A percentile compares a stretch with the other conserved stretches of the same genome.
Conservation (phyloP, 2,113 vertebrate genomes). For the Montifringilla adamsi region DNA sequence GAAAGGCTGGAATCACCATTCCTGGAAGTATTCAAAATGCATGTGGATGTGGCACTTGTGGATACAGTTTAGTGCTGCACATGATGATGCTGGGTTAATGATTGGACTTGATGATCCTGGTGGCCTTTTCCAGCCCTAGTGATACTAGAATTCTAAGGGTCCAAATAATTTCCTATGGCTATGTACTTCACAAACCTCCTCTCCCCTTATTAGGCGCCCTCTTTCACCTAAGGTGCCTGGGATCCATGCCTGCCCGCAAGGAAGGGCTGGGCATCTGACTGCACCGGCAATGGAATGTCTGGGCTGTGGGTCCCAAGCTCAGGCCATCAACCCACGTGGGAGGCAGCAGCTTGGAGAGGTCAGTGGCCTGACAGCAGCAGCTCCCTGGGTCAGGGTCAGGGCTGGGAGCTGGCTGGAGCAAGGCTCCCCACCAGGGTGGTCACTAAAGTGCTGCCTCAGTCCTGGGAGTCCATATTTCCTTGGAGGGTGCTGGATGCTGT, state of each 20-base stretch:
- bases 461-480: neutral
- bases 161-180: neutral
- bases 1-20: neutral
- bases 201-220: neutral
- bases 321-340: accelerated
- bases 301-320: neutral
- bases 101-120: neutral
- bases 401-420: neutral
- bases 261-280: neutral
- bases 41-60: neutral
- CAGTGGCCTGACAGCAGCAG: neutral
- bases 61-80: neutral
- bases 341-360: neutral
- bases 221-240: neutral
- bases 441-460: neutral
- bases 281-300: neutral
- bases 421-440: neutral
- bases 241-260: neutral
- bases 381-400: neutral
- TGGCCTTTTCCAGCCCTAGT: neutral
- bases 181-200: neutral
- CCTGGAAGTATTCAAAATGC: neutral
- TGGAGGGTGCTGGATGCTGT: neutral
- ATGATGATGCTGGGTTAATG: neutral
- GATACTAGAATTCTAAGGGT: neutral